Conservation (phyloP, 2,888 invertebrate genomes). For the Cyaniris semiargus region DNA sequence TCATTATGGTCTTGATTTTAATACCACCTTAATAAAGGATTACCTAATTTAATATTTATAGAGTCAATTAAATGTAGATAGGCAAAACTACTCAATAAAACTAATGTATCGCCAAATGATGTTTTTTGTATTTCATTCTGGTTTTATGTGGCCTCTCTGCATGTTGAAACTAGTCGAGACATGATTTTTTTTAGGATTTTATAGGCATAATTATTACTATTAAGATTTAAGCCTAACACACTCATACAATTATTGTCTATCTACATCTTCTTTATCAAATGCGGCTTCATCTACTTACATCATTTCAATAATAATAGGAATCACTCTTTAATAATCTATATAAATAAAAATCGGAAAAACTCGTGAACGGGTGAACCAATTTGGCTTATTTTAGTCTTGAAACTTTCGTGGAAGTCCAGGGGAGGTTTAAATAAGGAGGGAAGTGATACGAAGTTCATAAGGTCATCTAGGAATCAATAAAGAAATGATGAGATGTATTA, state of each 20-base stretch:
- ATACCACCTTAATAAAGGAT: neutral
- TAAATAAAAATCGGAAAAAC: too few relatives aligned
- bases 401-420: too few relatives aligned
- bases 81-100: neutral
- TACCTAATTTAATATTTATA: slow-evolving; percentile 6
- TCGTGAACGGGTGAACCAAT: too few relatives aligned
- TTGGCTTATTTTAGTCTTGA: too few relatives aligned
- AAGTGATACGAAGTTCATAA: too few relatives aligned
- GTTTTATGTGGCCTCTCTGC: neutral
- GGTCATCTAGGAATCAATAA: too few relatives aligned
- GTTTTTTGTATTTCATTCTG: slow-evolving; percentile 16
- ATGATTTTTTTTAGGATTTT: slow-evolving; percentile 10
- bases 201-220: neutral
- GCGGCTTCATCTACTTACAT: too few relatives aligned
- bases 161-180: slow-evolving; percentile 9
- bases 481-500: neutral
- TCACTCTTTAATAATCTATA: too few relatives aligned
- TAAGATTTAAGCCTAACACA: neutral
- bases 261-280: too few relatives aligned
- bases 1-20: neutral
- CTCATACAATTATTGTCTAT: neutral
- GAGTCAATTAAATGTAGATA: neutral
- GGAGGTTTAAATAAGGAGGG: too few relatives aligned
- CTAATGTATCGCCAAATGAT: slow-evolving; percentile 5
- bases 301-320: too few relatives aligned